Evolutionary conservation across 2,888 invertebrate species (phyloP).

Genomic region (Metellina segmentata): DNA sequence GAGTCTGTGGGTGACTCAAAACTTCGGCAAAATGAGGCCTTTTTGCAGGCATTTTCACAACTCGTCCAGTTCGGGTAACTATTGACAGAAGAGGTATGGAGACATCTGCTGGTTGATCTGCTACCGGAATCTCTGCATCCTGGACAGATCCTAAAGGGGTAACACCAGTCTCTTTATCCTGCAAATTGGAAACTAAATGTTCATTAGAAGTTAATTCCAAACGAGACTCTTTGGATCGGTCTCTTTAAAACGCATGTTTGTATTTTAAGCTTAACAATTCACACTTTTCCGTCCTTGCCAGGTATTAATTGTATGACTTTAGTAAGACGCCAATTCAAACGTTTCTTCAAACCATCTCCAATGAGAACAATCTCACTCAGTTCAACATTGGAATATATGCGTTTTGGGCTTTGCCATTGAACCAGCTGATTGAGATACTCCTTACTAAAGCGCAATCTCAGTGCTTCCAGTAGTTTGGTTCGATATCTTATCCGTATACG

Average conservation of each 20-base stretch:
- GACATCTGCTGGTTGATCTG: too few species aligned
- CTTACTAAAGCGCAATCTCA: background rate
- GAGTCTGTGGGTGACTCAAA: too few species aligned
- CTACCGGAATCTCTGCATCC: too few species aligned
- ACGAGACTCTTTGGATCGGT: slow-evolving; percentile 4
- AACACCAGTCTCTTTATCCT: background rate
- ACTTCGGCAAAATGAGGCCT: too few species aligned
- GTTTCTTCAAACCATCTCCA: slow-evolving; percentile 4
- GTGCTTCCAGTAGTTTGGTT: too few species aligned
- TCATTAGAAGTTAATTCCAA: background rate
- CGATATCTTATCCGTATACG: too few species aligned
- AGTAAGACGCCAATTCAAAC: background rate
- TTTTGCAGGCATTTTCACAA: too few species aligned
- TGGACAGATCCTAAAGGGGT: too few species aligned
- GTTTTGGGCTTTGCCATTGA: background rate
- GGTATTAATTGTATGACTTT: background rate
- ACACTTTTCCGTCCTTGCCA: background rate
- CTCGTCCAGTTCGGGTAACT: too few species aligned
- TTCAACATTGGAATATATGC: background rate
- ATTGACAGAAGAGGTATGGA: too few species aligned
- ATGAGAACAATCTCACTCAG: background rate
- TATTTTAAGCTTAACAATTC: background rate
- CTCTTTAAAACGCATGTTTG: background rate
- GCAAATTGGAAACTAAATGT: slow-evolving; percentile 4
- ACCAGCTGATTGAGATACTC: background rate